Evolutionary conservation across 2,888 invertebrate species (phyloP), one percentile per base, ranked within the genome.

Genomic region (Campoletis raptor): DNA sequence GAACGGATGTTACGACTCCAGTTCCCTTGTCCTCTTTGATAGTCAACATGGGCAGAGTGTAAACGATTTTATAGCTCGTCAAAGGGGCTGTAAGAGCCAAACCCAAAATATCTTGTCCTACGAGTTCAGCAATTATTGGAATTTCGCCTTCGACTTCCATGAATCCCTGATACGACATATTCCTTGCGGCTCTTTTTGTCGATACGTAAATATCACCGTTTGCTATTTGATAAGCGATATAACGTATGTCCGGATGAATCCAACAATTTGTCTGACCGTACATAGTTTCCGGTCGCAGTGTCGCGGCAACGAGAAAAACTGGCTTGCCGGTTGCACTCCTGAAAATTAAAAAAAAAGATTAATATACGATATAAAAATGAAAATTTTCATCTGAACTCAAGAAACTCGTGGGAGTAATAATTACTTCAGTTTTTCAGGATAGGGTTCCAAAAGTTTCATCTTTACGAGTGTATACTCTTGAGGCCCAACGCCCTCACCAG

Each of bases 211-310:
- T 95, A 87, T 98, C 98, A 69, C 95, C 95, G 64, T 95, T 95
- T 18, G 95, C 95, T 0, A 97, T 96, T 92, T 96, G 95, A 94
- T 98, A 98, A 0, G 98, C 99, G 88, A 99, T 96, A 93, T 99
- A 99, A 89, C 96, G 96, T 93, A 99, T 98, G 92, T 99, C 99
- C 0, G 99, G 99, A 92, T 97, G 97, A 5, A 99, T 94, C 99
- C 99, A 99, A 94, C 99, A 99, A 94, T 99, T 99, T 0, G 99
- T 99, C 95, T 99, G 99, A 0, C 99, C 99, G 93, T 99, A 99
- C 99, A 99, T 99, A 0, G 99, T 99, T 95, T 99, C 99, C 0
- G 99, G 99, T 85, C 99, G 96, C n/a, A 99, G 95, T 7, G 99
- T 99, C 10, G 99, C 99, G 24, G 99, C 99, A 15, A 99, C 99